Conservation (phyloP, 2,113 vertebrate species). For the Podiceps cristatus region DNA sequence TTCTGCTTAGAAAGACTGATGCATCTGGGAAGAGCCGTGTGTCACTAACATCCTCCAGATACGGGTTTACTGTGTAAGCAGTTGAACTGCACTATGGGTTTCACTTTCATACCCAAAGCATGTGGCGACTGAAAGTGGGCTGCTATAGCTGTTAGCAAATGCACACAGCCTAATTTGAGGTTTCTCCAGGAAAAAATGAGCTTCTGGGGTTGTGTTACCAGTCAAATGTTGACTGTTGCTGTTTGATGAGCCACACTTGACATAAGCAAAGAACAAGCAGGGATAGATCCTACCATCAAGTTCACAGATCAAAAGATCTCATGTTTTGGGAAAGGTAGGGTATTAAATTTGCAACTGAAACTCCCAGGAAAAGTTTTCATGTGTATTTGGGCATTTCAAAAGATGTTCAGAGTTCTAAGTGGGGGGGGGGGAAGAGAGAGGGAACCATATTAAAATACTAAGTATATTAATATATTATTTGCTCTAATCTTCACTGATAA, state of each 20-base stretch:
- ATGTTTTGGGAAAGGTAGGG: background rate
- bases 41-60: background rate
- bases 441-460: background rate
- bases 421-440: rapidly evolving
- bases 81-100: background rate
- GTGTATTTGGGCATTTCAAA: background rate
- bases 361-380: background rate
- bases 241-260: background rate
- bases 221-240: background rate
- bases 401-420: background rate
- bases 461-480: background rate
- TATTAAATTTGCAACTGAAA: background rate
- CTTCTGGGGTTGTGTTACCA: background rate
- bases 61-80: background rate
- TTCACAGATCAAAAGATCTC: background rate
- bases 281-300: background rate
- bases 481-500: background rate
- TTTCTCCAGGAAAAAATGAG: background rate
- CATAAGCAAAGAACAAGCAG: background rate
- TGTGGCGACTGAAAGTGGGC: background rate
- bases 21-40: background rate
- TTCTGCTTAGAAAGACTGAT: background rate
- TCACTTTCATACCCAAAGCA: background rate
- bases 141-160: background rate
- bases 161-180: background rate